Percentiles rank a stretch among this genome's conserved stretches.
Conservation (phyloP, 1,140 invertebrate genomes). For the Scaptodrosophila lebanonensis region DNA sequence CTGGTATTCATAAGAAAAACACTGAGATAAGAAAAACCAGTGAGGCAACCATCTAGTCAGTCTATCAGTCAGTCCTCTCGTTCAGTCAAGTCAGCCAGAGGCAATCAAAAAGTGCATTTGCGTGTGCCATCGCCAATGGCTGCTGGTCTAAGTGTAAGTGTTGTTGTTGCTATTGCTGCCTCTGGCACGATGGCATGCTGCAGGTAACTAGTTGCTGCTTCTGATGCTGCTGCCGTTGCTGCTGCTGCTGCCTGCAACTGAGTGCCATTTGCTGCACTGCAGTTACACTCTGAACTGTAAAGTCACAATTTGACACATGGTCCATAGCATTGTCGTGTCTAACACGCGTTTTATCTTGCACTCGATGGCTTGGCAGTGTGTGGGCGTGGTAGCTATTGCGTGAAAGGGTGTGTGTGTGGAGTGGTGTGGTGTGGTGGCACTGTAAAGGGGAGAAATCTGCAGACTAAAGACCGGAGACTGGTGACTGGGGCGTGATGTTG, state of each 20-base stretch:
- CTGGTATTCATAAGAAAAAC: conserved; percentile 68
- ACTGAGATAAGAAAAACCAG: conserved; percentile 55
- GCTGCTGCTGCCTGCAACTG: conserved; percentile 13
- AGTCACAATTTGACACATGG: conserved; percentile 73
- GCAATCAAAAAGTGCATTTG: conserved; percentile 74
- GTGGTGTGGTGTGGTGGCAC: too few species aligned
- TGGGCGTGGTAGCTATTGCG: neutral
- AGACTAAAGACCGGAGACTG: neutral
- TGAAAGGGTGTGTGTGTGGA: too few species aligned
- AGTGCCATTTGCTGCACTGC: conserved; percentile 5
- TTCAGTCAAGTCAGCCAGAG: conserved; percentile 35
- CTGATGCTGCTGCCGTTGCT: neutral
- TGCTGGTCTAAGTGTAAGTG: conserved; percentile 23
- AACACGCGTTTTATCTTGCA: conserved; percentile 65
- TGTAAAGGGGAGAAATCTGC: too few species aligned
- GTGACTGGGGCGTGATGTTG: conserved; percentile 16
- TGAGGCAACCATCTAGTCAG: conserved; percentile 22
- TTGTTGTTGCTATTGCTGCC: conserved; percentile 2
- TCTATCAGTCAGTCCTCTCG: too few species aligned
- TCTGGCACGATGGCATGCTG: conserved; percentile 6
- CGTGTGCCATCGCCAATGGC: conserved; percentile 55
- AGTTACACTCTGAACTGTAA: conserved; percentile 40
- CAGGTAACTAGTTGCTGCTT: conserved; percentile 59
- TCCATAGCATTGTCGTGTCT: conserved; percentile 69
- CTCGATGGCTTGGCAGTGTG: conserved; percentile 28